These are phyloP conservation scores for Mionectes olivaceus DNA, from an alignment of 2,797 vertebrate species.

Conservation along the genomic window DNA sequence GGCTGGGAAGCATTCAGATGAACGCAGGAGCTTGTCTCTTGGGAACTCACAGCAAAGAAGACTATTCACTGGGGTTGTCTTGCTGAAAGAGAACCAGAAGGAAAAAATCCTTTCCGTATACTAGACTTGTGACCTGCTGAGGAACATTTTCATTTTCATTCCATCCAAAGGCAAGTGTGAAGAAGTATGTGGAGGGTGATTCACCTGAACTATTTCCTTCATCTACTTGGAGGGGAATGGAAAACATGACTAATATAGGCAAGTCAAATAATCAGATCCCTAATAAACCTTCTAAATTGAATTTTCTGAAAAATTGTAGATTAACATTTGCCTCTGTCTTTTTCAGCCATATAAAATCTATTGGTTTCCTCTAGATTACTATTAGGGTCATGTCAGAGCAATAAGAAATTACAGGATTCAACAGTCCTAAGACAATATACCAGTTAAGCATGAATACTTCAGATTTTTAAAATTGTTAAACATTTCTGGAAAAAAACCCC, in stretches of 20 bases:
- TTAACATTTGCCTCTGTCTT: neutral
- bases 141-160: neutral
- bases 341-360: neutral
- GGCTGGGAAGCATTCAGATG: neutral
- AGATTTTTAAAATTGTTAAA: neutral
- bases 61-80: neutral
- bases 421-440: neutral
- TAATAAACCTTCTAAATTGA: neutral
- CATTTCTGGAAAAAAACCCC: accelerated
- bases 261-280: neutral
- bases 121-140: neutral
- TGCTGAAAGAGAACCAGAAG: neutral
- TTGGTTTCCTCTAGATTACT: neutral
- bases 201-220: neutral
- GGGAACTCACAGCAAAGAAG: neutral
- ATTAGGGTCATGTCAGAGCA: neutral
- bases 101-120: neutral
- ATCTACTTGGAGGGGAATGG: neutral
- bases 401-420: neutral
- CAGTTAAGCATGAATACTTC: neutral
- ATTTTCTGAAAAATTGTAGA: neutral
- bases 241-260: neutral
- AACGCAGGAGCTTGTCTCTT: neutral
- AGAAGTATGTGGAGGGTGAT: neutral
- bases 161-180: neutral